Base-by-base conservation (phyloP, 2,113 vertebrate genomes). In the Eptesicus fuscus region DNA sequence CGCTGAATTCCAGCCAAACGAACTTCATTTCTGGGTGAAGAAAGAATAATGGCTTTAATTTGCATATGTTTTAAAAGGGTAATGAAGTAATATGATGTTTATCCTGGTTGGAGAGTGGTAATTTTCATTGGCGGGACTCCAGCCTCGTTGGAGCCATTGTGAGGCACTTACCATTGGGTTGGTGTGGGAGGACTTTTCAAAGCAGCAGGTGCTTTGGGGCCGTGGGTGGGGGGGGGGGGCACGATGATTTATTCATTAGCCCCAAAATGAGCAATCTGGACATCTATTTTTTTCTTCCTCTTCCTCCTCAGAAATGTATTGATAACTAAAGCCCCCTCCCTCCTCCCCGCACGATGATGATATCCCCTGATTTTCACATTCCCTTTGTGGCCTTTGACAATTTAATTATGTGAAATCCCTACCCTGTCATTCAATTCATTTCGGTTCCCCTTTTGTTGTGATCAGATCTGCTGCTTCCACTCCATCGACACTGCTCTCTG, bases 61-160 rank as follows among this genome's bases (percentile, higher is more conserved):
- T 99, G 99, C 99, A 99, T 99, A 98, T 99, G 99, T 99, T 99
- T 99, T 99, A 99, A 99, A 99, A 99, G 99, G 99, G 98, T 99
- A 99, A 99, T 99, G 99, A 99, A 99, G 99, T 99, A 99, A 99
- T 99, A 99, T 99, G 99, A 99, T 99, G 99, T 99, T 99, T 99
- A 99, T 99, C 99, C 99, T 99, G 98, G 98, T 99, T 99, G 99
- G 99, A 99, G 99, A 99, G 99, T 99, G 99, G 99, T 99, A 99
- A 99, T 99, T 99, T 99, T 98, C 98, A 90, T 96, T 99, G 99
- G 99, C 99, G 92, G 96, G 92, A 92, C 97, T 98, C 99, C 99
- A 99, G 97, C 96, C 97, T 98, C 98, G 96, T 99, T 98, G 97
- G 95, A 98, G 97, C 97, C 98, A 98, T 99, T 98, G 98, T 98